Evolutionary conservation across 1,140 invertebrate species (phyloP).

Genomic region (Drosophila arizonae): DNA sequence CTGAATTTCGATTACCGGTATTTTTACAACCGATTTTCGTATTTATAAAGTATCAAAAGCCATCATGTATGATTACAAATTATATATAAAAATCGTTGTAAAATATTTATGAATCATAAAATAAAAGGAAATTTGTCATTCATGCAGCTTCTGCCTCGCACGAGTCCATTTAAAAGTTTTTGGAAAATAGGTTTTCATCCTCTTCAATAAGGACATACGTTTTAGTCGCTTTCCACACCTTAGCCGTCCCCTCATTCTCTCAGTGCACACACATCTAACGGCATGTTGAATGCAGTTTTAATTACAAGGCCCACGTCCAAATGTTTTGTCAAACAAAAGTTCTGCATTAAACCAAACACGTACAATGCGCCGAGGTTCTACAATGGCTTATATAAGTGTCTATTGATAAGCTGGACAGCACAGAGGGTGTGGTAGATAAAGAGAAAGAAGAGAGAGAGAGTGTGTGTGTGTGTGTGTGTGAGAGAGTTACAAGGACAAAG

Average conservation of each 20-base stretch:
- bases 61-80: too few relatives aligned
- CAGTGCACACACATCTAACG: background rate
- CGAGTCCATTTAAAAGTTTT: too few relatives aligned
- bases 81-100: too few relatives aligned
- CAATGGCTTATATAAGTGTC: background rate
- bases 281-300: constrained; percentile 7
- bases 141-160: too few relatives aligned
- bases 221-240: background rate
- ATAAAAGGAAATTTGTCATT: too few relatives aligned
- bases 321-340: constrained; percentile 13
- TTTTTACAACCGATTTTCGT: too few relatives aligned
- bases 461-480: background rate
- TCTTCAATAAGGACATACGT: background rate
- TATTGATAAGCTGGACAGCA: background rate
- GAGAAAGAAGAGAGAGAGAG: background rate
- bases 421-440: background rate
- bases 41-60: too few relatives aligned
- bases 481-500: background rate
- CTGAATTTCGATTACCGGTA: too few relatives aligned
- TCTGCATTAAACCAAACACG: background rate
- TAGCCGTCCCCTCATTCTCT: background rate
- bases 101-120: too few relatives aligned
- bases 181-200: too few relatives aligned
- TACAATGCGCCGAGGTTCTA: constrained; percentile 4
- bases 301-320: constrained; percentile 8